Conservation (phyloP, 64 coral and sea anemone species). For the Montipora cactus region DNA sequence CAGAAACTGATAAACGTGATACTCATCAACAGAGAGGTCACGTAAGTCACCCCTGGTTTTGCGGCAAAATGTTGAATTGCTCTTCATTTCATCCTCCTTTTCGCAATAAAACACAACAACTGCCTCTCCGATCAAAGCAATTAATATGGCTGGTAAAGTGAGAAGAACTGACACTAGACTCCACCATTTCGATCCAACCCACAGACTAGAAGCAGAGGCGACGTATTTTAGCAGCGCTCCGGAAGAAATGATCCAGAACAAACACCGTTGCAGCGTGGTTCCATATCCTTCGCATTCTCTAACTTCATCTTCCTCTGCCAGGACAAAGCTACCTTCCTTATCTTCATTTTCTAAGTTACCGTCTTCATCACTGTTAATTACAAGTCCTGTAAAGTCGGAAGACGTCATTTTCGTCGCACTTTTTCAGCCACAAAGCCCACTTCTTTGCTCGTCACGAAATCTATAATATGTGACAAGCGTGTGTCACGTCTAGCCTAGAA, state of each 20-base stretch:
- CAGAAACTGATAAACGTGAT: background rate
- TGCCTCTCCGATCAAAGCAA: constrained; percentile 17
- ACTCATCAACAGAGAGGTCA: background rate
- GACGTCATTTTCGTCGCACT: background rate
- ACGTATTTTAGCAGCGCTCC: constrained; percentile 13
- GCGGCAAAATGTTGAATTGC: constrained; percentile 26
- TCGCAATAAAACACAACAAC: constrained; percentile 1
- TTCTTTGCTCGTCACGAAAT: too few relatives aligned
- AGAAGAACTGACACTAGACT: background rate
- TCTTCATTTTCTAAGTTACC: background rate
- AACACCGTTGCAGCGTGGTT: background rate
- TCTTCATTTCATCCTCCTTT: background rate
- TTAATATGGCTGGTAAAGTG: background rate
- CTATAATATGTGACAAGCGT: too few relatives aligned
- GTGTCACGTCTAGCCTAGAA: too few relatives aligned
- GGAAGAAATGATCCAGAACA: background rate
- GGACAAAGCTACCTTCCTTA: background rate
- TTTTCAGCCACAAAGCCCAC: too few relatives aligned
- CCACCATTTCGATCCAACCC: background rate
- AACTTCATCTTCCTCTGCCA: background rate
- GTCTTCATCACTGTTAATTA: background rate
- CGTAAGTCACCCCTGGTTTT: constrained; percentile 7
- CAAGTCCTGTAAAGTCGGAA: constrained; percentile 5
- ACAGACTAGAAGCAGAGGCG: background rate
- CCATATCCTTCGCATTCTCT: background rate